Evolutionary conservation across 2,113 vertebrate genomes (phyloP).

Genomic region (Rhinolophus ferrumequinum): DNA sequence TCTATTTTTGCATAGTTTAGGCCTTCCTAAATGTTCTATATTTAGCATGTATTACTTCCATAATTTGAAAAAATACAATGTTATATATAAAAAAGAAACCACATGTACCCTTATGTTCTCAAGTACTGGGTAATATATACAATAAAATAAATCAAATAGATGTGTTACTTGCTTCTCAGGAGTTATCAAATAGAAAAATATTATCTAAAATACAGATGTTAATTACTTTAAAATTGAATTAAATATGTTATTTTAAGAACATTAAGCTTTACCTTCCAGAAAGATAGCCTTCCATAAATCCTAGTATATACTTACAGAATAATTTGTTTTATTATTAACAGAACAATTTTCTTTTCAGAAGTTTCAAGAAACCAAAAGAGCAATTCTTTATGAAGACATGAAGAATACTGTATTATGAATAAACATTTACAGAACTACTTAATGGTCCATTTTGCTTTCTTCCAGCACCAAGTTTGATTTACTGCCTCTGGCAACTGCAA

Average conservation of each 20-base stretch:
- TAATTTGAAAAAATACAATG: neutral
- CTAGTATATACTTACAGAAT: neutral
- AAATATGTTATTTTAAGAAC: neutral
- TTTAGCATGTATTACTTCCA: neutral
- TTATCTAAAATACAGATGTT: neutral
- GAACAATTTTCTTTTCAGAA: conserved; percentile 27
- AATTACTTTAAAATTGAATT: neutral
- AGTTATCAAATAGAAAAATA: neutral
- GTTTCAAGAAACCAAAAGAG: conserved; percentile 10
- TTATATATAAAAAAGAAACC: neutral
- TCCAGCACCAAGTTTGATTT: neutral
- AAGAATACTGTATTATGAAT: neutral
- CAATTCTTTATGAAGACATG: neutral
- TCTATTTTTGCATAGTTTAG: neutral
- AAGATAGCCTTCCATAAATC: conserved; percentile 25
- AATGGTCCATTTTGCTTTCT: conserved; percentile 25
- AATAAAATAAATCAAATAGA: neutral
- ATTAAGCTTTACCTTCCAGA: conserved; percentile 24
- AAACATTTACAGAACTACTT: conserved; percentile 15
- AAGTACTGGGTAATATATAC: neutral
- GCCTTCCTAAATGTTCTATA: conserved; percentile 13
- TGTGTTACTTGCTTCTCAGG: neutral
- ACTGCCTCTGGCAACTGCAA: neutral
- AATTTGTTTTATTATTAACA: conserved; percentile 30
- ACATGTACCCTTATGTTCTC: neutral